A percentile compares a stretch with the other conserved stretches of the same genome.
These are phyloP conservation scores for Manis crassicaudata DNA, from an alignment of 2,797 vertebrate species.

Conservation along the genomic window DNA sequence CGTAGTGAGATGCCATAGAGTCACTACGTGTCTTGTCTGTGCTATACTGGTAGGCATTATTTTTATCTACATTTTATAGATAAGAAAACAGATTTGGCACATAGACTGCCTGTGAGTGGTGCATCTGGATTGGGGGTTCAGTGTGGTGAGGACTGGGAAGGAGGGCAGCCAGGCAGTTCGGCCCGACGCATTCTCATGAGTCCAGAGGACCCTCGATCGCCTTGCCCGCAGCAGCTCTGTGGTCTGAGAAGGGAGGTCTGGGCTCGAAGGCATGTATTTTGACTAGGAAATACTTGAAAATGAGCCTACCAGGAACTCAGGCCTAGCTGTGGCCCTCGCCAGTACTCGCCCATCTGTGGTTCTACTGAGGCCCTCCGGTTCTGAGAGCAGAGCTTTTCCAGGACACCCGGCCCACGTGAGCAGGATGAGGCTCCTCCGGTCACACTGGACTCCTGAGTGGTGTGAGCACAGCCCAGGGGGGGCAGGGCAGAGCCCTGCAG, in stretches of 20 bases:
- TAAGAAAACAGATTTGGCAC: not conserved
- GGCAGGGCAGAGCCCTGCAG: not conserved
- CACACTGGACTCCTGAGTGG: not conserved
- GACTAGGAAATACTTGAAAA: not conserved
- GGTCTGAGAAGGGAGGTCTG: not conserved
- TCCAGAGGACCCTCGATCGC: too few species aligned
- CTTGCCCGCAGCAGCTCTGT: not conserved
- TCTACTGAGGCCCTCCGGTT: not conserved
- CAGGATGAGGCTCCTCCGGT: not conserved
- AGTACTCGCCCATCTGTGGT: fast-evolving
- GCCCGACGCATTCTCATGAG: too few species aligned
- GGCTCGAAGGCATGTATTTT: not conserved
- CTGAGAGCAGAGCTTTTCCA: not conserved
- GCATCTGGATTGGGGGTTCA: not conserved
- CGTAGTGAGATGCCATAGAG: too few species aligned
- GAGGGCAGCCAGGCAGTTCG: not conserved
- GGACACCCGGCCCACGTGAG: not conserved
- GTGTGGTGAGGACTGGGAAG: not conserved
- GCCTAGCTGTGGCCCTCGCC: fast-evolving
- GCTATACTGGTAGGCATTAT: not conserved
- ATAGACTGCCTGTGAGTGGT: too few species aligned
- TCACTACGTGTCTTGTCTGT: too few species aligned
- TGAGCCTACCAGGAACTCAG: not conserved
- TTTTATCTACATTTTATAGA: not conserved
- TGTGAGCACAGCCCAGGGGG: too few species aligned